These are phyloP conservation scores for Agrochola litura DNA, from an alignment of 2,888 invertebrate genomes.

Conservation along the genomic window DNA sequence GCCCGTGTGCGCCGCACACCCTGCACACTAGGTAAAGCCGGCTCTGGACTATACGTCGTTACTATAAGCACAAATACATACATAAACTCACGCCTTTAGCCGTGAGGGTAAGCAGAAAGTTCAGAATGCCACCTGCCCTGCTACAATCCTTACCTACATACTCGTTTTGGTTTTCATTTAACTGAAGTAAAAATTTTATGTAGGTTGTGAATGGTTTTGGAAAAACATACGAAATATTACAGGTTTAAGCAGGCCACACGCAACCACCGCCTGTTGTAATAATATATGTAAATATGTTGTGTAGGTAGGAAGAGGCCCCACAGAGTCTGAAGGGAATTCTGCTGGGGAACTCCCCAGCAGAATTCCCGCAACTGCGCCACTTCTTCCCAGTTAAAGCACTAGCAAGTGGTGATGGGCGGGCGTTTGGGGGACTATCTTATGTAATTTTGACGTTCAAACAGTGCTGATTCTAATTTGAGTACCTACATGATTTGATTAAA, in stretches of 20 bases:
- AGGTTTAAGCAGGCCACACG: background rate
- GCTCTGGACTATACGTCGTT: too few species aligned
- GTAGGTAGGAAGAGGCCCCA: background rate
- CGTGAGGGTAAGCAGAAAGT: background rate
- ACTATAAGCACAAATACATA: background rate
- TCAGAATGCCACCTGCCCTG: background rate
- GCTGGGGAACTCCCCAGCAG: background rate
- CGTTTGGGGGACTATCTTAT: background rate
- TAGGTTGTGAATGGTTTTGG: background rate
- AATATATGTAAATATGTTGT: background rate
- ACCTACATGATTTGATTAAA: background rate
- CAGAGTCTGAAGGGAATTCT: background rate
- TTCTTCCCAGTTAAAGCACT: too few species aligned
- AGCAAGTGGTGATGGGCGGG: too few species aligned
- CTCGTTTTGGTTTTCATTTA: background rate
- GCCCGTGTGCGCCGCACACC: too few species aligned
- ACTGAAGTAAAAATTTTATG: background rate
- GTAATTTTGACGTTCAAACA: background rate
- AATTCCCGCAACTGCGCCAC: too few species aligned
- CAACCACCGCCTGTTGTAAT: background rate
- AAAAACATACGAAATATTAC: background rate
- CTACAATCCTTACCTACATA: too few species aligned
- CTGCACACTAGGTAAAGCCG: too few species aligned
- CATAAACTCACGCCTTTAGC: background rate
- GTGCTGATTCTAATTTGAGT: too few species aligned